Conservation (phyloP, 1,140 invertebrate species). For the Pomacea maculata region DNA sequence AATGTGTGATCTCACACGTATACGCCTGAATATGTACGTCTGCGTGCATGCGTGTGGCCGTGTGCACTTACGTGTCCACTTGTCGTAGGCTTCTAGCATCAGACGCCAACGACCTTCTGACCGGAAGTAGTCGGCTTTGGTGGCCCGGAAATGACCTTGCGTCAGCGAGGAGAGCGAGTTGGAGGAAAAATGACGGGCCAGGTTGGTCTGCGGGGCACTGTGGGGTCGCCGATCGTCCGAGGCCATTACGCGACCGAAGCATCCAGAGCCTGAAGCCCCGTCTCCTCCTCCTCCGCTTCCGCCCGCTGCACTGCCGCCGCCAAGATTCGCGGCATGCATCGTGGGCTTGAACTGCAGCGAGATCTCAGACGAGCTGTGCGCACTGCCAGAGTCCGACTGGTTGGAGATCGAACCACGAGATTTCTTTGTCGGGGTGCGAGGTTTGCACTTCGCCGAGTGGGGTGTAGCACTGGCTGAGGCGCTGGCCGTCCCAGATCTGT, state of each 20-base stretch:
- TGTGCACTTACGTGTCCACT: slow-evolving; percentile 35
- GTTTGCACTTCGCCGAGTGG: no score
- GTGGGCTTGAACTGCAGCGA: slow-evolving; percentile 33
- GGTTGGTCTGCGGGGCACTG: slow-evolving; percentile 39
- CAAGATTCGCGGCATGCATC: background rate
- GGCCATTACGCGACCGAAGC: slow-evolving; percentile 9
- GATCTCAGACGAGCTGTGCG: slow-evolving; percentile 45
- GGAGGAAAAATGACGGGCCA: slow-evolving; percentile 14
- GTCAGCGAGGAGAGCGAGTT: slow-evolving; percentile 50
- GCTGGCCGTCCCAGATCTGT: background rate
- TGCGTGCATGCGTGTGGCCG: background rate
- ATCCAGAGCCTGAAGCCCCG: background rate
- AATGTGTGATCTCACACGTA: no score
- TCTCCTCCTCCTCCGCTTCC: background rate
- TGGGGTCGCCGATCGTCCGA: slow-evolving; percentile 29
- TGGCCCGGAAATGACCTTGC: slow-evolving; percentile 55
- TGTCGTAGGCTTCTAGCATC: slow-evolving; percentile 44
- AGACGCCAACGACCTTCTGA: slow-evolving; percentile 51
- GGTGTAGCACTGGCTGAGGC: no score
- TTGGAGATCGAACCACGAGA: slow-evolving; percentile 5
- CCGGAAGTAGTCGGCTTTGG: slow-evolving; percentile 54
- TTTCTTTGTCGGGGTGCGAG: no score
- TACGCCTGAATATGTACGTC: background rate
- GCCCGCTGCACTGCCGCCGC: background rate
- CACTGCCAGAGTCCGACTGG: slow-evolving; percentile 35